Conservation (phyloP, 2,888 invertebrate species). For the Campopleginae sp. region DNA sequence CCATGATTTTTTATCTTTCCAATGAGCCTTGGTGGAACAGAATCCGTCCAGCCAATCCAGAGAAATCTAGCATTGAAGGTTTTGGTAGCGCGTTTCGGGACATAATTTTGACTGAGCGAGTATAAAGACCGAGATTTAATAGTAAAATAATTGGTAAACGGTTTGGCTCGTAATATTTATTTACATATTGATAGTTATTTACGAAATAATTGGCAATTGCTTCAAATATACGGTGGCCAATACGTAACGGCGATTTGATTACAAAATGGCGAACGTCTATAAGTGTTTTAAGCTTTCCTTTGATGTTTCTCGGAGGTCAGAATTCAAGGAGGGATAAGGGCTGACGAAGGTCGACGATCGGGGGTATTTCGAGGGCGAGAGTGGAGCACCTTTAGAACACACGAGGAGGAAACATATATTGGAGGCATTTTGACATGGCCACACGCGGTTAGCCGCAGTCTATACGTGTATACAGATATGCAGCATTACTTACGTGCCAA, state of each 20-base stretch:
- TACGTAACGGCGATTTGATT: not conserved
- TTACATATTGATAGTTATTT: not conserved
- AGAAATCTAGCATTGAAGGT: too few species aligned
- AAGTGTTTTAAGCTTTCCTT: constrained; percentile 61
- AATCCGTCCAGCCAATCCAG: too few species aligned
- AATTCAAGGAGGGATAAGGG: constrained; percentile 41
- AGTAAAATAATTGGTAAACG: not conserved
- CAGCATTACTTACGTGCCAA: constrained; percentile 68
- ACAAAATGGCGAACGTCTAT: constrained; percentile 18
- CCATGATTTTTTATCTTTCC: too few species aligned
- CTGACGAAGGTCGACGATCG: constrained; percentile 16
- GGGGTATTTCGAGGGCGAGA: constrained; percentile 12
- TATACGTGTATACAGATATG: constrained; percentile 22
- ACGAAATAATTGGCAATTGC: not conserved
- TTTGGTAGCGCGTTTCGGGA: too few species aligned
- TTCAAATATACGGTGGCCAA: constrained; percentile 7
- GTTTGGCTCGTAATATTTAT: not conserved
- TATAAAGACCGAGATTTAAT: not conserved
- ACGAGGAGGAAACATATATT: constrained; percentile 49
- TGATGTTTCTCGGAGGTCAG: constrained; percentile 60
- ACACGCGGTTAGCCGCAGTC: constrained; percentile 59
- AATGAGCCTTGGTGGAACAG: too few species aligned
- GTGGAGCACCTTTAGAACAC: constrained; percentile 39
- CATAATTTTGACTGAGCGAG: too few species aligned
- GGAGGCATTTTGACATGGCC: constrained; percentile 46